Percentiles rank a stretch among this genome's conserved stretches.
Conservation (phyloP, 2,888 invertebrate species). For the Machimus atricapillus region DNA sequence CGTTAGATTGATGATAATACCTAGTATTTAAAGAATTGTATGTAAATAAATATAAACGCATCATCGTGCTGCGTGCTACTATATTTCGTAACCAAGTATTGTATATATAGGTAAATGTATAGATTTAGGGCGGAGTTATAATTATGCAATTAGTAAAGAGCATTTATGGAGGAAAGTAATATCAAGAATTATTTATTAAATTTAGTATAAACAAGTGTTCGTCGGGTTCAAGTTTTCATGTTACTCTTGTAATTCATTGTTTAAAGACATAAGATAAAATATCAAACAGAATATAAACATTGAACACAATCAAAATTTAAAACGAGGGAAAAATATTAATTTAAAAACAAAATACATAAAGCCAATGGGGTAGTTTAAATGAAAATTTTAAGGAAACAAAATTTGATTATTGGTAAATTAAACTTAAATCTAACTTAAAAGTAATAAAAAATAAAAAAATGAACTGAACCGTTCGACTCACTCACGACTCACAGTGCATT, state of each 20-base stretch:
- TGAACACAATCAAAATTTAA: background rate
- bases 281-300: background rate
- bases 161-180: slow-evolving; percentile 24
- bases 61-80: slow-evolving; percentile 48
- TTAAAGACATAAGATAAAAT: slow-evolving; percentile 42
- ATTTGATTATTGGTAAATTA: slow-evolving; percentile 2
- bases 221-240: slow-evolving; percentile 61
- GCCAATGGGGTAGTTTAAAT: slow-evolving; percentile 43
- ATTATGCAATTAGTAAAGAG: background rate
- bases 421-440: slow-evolving; percentile 36
- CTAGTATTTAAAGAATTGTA: slow-evolving; percentile 33
- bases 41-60: slow-evolving; percentile 30
- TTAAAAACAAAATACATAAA: slow-evolving; percentile 46
- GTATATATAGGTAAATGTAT: slow-evolving; percentile 14
- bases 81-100: background rate
- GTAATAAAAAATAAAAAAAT: slow-evolving; percentile 54
- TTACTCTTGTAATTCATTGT: slow-evolving; percentile 41
- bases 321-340: slow-evolving; percentile 41
- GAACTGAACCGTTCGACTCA: slow-evolving; percentile 66
- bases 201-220: slow-evolving; percentile 57
- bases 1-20: slow-evolving; percentile 2
- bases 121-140: background rate
- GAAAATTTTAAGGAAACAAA: slow-evolving; percentile 47
- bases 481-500: slow-evolving; percentile 65
- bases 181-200: slow-evolving; percentile 49